Base-by-base conservation (phyloP, 35 echinoderm and acorn worm species). In the Ophiothrix spiculata region DNA sequence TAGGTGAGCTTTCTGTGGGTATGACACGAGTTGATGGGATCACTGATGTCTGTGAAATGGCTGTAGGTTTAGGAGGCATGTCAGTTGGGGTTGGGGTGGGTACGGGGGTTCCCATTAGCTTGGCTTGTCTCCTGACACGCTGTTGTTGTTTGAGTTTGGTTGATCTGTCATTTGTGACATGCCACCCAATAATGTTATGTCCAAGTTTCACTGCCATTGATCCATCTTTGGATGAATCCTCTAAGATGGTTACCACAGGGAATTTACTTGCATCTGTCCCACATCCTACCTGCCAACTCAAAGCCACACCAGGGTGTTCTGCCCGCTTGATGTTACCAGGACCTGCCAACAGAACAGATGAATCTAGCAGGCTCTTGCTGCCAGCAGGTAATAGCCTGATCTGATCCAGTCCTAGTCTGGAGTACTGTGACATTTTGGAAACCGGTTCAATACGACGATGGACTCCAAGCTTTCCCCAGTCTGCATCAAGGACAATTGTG, bases 221-320 rank as follows among this genome's bases (percentile, higher is more conserved):
- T 40, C 89, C 89, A 85, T 99, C 96, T 39, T 99, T 91, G 0
- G 96, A 90, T 36, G 92, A 78, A 37, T 63, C 77, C 79, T 99
- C 96, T 25, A 99, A 36, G 39, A 99, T 85, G 13, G 92, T 91
- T 1, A 99, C 96, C 13, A 99, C 92, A 80, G 96, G 96, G 21
- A 99, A 49, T 56, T 99, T 91, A 78, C 84, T 88, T 54, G 54
- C 35, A 4, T 54, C 63, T 23, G 79, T 77, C 6, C 96, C 92
- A 83, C 96, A 99, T n/a, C 96, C 96, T 38, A 99, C 88, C 33
- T 84, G 81, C 96, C 96, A 99, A 60, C 91, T 94, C 25, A 99
- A 75, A 10, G 92, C 86, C n/a, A 99, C 56, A 10, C 96, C 96
- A 42, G 76, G 81, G 77, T 89, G 84, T 13, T 49, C 75, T 12